These are phyloP conservation scores for Himalopsyche phryganea DNA, from an alignment of 1,140 invertebrate species.

Conservation along the genomic window DNA sequence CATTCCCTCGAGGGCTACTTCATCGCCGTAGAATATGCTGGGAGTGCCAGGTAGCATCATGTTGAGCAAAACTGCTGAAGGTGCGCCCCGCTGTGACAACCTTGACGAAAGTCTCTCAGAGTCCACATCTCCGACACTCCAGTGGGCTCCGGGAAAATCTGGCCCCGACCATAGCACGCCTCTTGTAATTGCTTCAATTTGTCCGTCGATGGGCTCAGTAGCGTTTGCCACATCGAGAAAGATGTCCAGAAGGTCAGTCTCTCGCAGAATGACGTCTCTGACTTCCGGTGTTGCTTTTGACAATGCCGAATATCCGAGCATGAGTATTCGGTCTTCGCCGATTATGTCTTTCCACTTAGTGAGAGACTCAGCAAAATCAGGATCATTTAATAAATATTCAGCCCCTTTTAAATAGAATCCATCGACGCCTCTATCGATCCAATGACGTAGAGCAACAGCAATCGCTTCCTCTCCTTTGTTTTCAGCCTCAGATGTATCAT, in stretches of 20 bases:
- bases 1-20: conserved; percentile 58
- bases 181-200: conserved; percentile 55
- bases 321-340: conserved; percentile 60
- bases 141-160: conserved; percentile 70
- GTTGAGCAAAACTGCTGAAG: conserved; percentile 63
- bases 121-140: conserved; percentile 65
- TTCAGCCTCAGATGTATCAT: background rate
- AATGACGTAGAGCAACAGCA: conserved; percentile 59
- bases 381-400: conserved; percentile 50
- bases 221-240: conserved; percentile 59
- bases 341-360: conserved; percentile 65
- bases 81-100: conserved; percentile 56
- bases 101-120: conserved; percentile 56
- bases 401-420: conserved; percentile 78
- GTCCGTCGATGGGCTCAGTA: conserved; percentile 53
- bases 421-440: conserved; percentile 65
- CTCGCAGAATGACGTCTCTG: conserved; percentile 55
- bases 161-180: conserved; percentile 58
- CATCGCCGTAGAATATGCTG: conserved; percentile 79
- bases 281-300: conserved; percentile 42
- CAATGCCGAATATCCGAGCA: conserved; percentile 61
- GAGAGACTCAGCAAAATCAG: conserved; percentile 50
- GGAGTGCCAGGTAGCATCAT: conserved; percentile 76
- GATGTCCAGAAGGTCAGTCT: conserved; percentile 70
- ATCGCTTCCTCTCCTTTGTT: conserved; percentile 38